A percentile compares a stretch with the other conserved stretches of the same genome.
Evolutionary conservation across 1,140 invertebrate species (phyloP).

Genomic region (Pararge aegeria): DNA sequence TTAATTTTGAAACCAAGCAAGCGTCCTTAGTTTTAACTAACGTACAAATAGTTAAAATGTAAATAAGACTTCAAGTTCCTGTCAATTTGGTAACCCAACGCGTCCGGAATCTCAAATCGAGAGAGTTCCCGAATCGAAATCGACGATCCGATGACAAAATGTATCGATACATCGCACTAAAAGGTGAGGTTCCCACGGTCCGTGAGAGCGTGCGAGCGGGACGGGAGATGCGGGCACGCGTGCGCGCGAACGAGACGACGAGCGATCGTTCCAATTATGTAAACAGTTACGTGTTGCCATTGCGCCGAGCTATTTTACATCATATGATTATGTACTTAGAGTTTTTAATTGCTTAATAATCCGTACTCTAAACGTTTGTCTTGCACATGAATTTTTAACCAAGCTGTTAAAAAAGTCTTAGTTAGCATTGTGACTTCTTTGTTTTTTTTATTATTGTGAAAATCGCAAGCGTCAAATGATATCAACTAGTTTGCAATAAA

Average conservation of each 20-base stretch:
- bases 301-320: constrained; percentile 1
- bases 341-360: constrained; percentile 1
- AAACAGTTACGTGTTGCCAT: constrained; percentile 32
- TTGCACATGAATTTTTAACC: not conserved
- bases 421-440: too few relatives aligned
- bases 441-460: too few relatives aligned
- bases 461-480: too few relatives aligned
- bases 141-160: constrained; percentile 37
- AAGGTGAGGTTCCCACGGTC: constrained; percentile 68
- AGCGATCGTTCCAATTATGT: constrained; percentile 37
- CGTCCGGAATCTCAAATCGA: constrained; percentile 27
- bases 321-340: constrained; percentile 1
- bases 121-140: constrained; percentile 32
- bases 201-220: constrained; percentile 49
- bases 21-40: not conserved
- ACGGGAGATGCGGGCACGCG: constrained; percentile 10
- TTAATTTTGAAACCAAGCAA: not conserved
- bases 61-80: constrained; percentile 10
- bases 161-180: constrained; percentile 56
- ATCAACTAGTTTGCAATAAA: too few relatives aligned
- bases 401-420: too few relatives aligned
- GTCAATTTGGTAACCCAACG: constrained; percentile 11
- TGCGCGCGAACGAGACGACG: constrained; percentile 29
- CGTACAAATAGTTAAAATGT: not conserved
- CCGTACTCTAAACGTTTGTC: not conserved